phyloP scores from a whole-genome alignment of 2,113 vertebrate genomes.

The Mesoclemmys tuberculata region DNA sequence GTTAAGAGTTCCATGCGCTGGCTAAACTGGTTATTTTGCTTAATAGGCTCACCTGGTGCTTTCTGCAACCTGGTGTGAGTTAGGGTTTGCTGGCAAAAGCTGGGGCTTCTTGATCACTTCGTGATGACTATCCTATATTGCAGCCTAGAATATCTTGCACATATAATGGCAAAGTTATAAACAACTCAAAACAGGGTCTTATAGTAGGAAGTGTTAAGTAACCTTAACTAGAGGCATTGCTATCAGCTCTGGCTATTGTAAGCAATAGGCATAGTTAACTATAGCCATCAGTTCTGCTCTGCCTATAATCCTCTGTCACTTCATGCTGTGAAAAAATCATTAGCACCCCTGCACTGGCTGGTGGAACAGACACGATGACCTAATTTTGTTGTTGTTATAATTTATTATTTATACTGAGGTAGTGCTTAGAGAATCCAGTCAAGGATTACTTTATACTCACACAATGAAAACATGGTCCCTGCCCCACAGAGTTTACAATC shows the following conservation, averaged over 20 bases:
- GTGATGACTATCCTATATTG: rapidly evolving
- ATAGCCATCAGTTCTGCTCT: not conserved
- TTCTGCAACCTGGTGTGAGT: not conserved
- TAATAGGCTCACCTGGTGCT: not conserved
- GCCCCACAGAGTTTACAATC: not conserved
- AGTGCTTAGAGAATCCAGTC: not conserved
- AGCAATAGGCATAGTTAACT: not conserved
- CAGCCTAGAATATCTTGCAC: not conserved
- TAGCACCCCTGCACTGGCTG: not conserved
- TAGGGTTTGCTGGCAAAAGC: not conserved
- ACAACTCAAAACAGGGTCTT: not conserved
- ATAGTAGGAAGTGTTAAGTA: not conserved
- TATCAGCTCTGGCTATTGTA: not conserved
- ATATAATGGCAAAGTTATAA: not conserved
- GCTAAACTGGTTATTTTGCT: not conserved
- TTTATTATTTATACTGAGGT: not conserved
- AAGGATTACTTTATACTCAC: not conserved
- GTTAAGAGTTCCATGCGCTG: not conserved
- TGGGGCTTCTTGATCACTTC: rapidly evolving
- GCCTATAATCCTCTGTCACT: not conserved
- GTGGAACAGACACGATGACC: not conserved
- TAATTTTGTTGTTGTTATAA: not conserved
- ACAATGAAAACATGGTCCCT: not conserved
- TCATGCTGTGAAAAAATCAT: not conserved
- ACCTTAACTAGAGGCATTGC: constrained; percentile 7